Percentiles rank a stretch among this genome's conserved stretches.
phyloP scores from a whole-genome alignment of 2,797 vertebrate species.

The Rhinophrynus dorsalis region DNA sequence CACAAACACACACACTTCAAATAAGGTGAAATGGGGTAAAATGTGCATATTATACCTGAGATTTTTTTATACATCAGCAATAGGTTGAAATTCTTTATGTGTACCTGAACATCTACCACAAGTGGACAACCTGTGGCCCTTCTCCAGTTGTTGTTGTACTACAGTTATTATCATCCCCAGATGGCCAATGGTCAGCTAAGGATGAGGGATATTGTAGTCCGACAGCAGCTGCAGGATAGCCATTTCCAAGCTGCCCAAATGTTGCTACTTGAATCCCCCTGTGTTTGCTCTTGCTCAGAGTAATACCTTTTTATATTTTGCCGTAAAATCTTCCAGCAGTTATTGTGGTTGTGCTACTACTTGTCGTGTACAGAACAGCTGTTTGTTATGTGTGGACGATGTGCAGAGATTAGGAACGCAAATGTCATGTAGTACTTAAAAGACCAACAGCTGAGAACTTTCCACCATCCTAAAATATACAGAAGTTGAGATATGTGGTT shows the following conservation, averaged over 20 bases:
- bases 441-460: constrained; percentile 29
- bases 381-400: not conserved
- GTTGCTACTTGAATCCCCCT: too few species aligned
- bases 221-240: not conserved
- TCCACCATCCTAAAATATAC: constrained; percentile 30
- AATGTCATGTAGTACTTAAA: constrained; percentile 36
- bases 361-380: not conserved
- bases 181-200: too few species aligned
- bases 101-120: too few species aligned
- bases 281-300: not conserved
- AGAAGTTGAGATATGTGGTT: not conserved
- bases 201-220: not conserved
- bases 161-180: too few species aligned
- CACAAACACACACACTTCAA: too few species aligned
- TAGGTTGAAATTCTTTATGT: not conserved
- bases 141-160: too few species aligned
- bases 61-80: too few species aligned
- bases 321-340: not conserved
- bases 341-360: not conserved
- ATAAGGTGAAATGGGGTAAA: too few species aligned
- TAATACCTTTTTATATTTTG: not conserved
- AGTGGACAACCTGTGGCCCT: too few species aligned
- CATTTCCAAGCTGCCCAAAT: too few species aligned
- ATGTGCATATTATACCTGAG: too few species aligned
- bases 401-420: constrained; percentile 15